Conservation (phyloP, 1,140 invertebrate species). For the Galleria mellonella region DNA sequence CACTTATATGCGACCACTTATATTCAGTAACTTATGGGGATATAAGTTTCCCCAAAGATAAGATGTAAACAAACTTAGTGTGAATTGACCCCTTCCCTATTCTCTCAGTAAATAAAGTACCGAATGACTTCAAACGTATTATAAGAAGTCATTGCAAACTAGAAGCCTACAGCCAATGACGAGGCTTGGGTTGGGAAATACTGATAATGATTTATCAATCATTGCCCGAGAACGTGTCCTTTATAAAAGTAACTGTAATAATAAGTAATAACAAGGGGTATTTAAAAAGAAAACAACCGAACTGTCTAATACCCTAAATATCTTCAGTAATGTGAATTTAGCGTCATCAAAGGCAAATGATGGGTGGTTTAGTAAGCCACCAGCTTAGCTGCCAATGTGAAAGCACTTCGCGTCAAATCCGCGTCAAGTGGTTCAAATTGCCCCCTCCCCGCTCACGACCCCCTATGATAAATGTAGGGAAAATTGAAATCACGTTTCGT, state of each 20-base stretch:
- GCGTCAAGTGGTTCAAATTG: constrained; percentile 49
- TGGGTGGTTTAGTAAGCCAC: constrained; percentile 44
- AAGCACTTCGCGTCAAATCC: constrained; percentile 50
- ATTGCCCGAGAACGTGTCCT: background rate
- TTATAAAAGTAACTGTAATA: background rate
- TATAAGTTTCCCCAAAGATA: too few relatives aligned
- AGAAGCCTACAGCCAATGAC: too few relatives aligned
- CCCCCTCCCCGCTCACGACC: constrained; percentile 18
- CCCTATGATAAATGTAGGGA: constrained; percentile 50
- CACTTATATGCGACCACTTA: too few relatives aligned
- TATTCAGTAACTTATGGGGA: too few relatives aligned
- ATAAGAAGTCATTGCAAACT: too few relatives aligned
- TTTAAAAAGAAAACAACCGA: constrained; percentile 6
- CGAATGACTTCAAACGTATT: too few relatives aligned
- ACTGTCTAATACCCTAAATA: constrained; percentile 21
- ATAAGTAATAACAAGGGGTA: background rate
- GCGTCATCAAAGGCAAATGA: constrained; percentile 47
- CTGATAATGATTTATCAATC: too few relatives aligned
- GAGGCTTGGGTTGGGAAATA: too few relatives aligned
- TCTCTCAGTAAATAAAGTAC: too few relatives aligned
- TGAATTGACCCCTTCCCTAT: too few relatives aligned
- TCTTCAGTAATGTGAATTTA: constrained; percentile 35
- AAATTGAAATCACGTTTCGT: constrained; percentile 53
- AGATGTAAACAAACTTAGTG: too few relatives aligned
- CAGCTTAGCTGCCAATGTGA: constrained; percentile 28